Conservation (phyloP, 2,113 vertebrate species). For the Herpetotheres cachinnans region DNA sequence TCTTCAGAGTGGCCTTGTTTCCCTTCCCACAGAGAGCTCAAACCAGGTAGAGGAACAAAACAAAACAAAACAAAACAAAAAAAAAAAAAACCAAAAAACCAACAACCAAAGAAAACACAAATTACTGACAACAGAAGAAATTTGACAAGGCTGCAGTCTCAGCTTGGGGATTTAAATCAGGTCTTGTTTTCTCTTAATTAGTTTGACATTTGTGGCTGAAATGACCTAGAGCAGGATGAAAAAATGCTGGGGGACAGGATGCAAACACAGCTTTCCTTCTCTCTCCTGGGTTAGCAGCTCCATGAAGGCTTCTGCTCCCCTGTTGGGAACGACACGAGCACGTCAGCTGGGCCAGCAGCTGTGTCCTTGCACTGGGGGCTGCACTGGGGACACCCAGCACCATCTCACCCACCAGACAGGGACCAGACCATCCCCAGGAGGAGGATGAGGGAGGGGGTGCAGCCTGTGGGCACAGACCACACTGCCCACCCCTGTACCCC, state of each 20-base stretch:
- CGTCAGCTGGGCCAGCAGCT: not conserved
- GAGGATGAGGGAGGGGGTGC: not conserved
- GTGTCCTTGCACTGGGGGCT: not conserved
- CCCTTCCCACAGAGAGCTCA: not conserved
- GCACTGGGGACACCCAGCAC: no score
- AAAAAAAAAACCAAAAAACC: no score
- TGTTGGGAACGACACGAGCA: not conserved
- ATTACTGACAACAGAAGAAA: not conserved
- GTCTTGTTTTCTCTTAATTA: not conserved
- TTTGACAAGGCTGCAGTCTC: not conserved
- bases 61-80: no score
- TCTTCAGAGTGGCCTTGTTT: not conserved
- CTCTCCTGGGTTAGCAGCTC: not conserved
- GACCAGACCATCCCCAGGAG: not conserved
- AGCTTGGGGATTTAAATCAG: not conserved
- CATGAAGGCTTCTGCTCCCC: not conserved
- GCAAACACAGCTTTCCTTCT: not conserved
- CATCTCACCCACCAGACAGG: accelerated
- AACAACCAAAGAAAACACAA: not conserved
- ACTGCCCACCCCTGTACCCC: no score
- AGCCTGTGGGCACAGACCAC: not conserved
- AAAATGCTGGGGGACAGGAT: not conserved
- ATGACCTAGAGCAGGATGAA: not conserved
- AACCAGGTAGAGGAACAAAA: not conserved
- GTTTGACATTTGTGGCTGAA: not conserved